A percentile compares a stretch with the other conserved stretches of the same genome.
Conservation (phyloP, 2,888 invertebrate genomes). For the Candidula unifasciata region DNA sequence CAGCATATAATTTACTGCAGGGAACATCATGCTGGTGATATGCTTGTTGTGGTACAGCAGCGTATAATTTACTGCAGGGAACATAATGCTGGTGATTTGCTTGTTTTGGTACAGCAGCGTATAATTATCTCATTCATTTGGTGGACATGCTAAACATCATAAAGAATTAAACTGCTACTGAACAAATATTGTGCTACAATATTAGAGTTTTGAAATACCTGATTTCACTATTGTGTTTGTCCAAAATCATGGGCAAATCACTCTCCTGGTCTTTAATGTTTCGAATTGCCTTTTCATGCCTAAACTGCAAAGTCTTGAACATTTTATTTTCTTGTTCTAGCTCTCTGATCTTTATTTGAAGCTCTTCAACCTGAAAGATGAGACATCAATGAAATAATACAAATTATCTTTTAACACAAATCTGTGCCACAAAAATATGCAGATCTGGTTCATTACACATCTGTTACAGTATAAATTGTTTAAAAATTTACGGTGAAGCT, state of each 20-base stretch:
- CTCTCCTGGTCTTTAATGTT: conserved; percentile 73
- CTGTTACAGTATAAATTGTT: too few species aligned
- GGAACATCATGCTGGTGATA: too few species aligned
- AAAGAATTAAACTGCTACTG: neutral
- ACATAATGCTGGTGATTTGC: too few species aligned
- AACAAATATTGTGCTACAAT: neutral
- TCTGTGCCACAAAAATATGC: too few species aligned
- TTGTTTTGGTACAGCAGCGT: too few species aligned
- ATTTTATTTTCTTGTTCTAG: conserved; percentile 73
- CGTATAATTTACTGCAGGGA: too few species aligned
- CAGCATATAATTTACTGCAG: too few species aligned
- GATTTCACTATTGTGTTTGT: conserved; percentile 74
- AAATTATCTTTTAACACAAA: too few species aligned
- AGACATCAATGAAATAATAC: neutral
- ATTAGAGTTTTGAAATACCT: conserved; percentile 5
- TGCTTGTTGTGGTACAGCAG: too few species aligned
- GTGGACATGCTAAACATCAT: neutral
- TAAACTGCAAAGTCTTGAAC: conserved; percentile 68
- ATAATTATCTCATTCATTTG: too few species aligned
- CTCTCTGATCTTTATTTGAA: conserved; percentile 62
- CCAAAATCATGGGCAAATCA: conserved; percentile 75
- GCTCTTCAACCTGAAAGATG: conserved; percentile 62
- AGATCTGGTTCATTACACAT: too few species aligned
- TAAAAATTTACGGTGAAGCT: too few species aligned
- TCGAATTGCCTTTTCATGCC: conserved; percentile 71